Percentiles rank a stretch among this genome's conserved stretches.
Evolutionary conservation across 2,797 vertebrate genomes (phyloP).

Genomic region (Vespertilio murinus): DNA sequence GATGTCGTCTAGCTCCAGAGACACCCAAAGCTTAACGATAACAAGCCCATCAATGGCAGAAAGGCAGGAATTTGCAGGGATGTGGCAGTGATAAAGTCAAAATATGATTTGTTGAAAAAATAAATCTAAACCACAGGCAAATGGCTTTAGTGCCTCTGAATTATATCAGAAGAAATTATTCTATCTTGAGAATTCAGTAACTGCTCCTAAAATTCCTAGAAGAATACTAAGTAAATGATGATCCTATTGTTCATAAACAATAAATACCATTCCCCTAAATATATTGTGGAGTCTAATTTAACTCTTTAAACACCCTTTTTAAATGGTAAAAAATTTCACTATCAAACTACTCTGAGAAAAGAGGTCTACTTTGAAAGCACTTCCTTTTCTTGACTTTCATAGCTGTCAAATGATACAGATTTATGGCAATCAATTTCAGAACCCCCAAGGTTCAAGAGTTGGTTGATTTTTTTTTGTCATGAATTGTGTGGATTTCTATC

Average conservation of each 20-base stretch:
- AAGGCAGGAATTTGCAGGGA: background rate
- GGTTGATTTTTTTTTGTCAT: background rate
- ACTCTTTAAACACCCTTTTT: background rate
- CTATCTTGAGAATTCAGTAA: background rate
- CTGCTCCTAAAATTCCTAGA: background rate
- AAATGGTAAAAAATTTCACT: background rate
- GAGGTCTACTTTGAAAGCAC: background rate
- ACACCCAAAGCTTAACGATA: background rate
- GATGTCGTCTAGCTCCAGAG: constrained; percentile 24
- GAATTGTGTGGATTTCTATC: background rate
- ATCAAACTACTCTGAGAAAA: background rate
- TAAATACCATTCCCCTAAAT: accelerated
- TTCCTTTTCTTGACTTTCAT: constrained; percentile 31
- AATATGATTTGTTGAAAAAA: background rate
- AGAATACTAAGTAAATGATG: background rate
- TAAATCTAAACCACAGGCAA: background rate
- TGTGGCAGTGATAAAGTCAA: background rate
- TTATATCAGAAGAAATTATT: background rate
- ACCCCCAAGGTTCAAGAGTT: background rate
- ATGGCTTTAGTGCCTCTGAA: background rate
- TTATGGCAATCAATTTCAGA: background rate
- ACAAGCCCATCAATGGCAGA: background rate
- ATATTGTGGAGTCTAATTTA: too few species aligned
- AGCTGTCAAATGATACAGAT: background rate
- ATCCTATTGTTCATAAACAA: background rate